Base-by-base conservation (phyloP, 2,888 invertebrate species). In the Mythimna albipuncta region DNA sequence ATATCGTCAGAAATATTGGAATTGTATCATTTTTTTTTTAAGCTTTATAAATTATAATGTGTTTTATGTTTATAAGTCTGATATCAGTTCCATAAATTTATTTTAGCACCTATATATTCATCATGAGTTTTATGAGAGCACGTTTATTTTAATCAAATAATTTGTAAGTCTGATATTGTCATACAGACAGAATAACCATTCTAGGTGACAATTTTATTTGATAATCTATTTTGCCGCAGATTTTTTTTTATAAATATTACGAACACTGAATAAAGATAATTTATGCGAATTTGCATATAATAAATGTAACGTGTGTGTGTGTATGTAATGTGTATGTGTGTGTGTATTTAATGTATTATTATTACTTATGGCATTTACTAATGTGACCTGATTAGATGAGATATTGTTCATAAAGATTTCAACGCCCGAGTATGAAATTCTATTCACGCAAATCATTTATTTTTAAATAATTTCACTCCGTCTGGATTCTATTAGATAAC, bases 101-200 rank as follows among this genome's bases (percentile, higher is more conserved):
- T 32, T 55, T 11, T 47, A 74, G 7, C 35, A 61, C 21, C 11
- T 21, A 41, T 52, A 55, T 44, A 32, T 52, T 47, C 16, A n/a
- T 38, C 44, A 11, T n/a, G 1, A 11, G 13, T 58, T 67, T 61
- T 67, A 52, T 57, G 13, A 44, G 6, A 50, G 32, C 38, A 64
- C 41, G 66, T 79, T 59, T 74, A 6, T 52, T 64, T 44, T 62
- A 65, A 38, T 64, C 1, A 11, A 11, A 19, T 57, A 44, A 65
- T 76, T 78, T 65, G 44, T 65, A 50, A 44, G 55, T 62, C 7
- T 44, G 0, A 3, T 44, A 32, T 55, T 71, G 62, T 62, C 26
- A 32, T 16, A 26, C 19, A 44, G 61, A 21, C 19, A 44, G n/a
- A 19, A 13, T 4, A 13, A 26, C 2, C 16, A 41, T 7, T 32